Evolutionary conservation across 2,113 vertebrate genomes (phyloP).

Genomic region (Scalopus aquaticus): DNA sequence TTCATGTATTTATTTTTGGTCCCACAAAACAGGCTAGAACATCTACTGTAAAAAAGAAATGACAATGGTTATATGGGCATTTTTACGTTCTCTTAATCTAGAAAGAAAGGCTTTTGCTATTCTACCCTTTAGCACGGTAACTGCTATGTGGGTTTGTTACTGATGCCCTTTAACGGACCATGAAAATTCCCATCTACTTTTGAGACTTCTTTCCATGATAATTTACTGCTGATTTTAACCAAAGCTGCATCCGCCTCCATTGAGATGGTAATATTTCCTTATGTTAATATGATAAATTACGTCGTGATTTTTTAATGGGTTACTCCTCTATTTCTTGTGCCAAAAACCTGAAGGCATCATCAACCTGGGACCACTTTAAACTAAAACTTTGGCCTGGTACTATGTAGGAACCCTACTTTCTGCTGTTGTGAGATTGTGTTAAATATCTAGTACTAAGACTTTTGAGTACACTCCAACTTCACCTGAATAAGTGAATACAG

Average conservation of each 20-base stretch:
- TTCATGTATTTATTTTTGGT: neutral
- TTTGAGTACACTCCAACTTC: neutral
- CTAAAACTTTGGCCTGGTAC: neutral
- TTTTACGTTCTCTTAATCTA: neutral
- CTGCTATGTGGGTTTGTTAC: neutral
- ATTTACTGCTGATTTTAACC: slow-evolving; percentile 21
- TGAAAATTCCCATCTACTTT: slow-evolving; percentile 33
- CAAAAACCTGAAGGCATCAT: neutral
- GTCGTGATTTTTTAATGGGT: neutral
- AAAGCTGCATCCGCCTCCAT: neutral
- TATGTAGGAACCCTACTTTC: neutral
- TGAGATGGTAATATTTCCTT: neutral
- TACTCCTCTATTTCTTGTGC: neutral
- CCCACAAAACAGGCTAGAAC: neutral
- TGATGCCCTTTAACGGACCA: neutral
- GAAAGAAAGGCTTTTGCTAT: neutral
- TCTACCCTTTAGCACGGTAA: neutral
- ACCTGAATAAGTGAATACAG: neutral
- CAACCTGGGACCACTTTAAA: neutral
- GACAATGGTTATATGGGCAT: neutral
- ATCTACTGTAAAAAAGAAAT: slow-evolving; percentile 4
- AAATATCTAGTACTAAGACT: neutral
- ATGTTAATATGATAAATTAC: slow-evolving; percentile 2
- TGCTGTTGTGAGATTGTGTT: neutral
- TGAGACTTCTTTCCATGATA: slow-evolving; percentile 27